Percentiles rank a stretch among this genome's conserved stretches.
These are phyloP conservation scores for Reinhardtius hippoglossoides DNA, from an alignment of 2,113 vertebrate species.

Conservation along the genomic window DNA sequence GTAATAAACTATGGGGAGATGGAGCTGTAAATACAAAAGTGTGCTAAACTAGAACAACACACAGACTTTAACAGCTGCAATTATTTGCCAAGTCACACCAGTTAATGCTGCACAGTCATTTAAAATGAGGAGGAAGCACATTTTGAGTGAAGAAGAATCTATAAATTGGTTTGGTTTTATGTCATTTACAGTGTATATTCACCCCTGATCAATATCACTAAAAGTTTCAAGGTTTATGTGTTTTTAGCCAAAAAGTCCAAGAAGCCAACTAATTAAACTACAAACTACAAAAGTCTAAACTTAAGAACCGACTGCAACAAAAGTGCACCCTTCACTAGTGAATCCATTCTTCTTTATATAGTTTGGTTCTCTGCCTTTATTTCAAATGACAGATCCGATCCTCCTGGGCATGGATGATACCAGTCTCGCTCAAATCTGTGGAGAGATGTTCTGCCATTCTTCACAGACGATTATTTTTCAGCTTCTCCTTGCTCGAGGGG, in stretches of 20 bases:
- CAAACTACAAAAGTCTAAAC: not conserved
- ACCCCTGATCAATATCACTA: not conserved
- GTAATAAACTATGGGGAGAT: constrained; percentile 69
- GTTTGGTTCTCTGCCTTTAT: not conserved
- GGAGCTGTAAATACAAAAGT: constrained; percentile 68
- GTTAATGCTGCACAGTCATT: constrained; percentile 19
- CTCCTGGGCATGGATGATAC: constrained; percentile 1
- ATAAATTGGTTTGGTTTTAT: not conserved
- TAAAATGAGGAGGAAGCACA: not conserved
- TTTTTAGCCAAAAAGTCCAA: not conserved
- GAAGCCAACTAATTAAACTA: not conserved
- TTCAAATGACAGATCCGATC: not conserved
- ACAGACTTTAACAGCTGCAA: constrained; percentile 27
- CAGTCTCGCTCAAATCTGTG: not conserved
- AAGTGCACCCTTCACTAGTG: not conserved
- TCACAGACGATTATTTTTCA: constrained; percentile 5
- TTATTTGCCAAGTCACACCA: constrained; percentile 12
- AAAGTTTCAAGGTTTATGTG: not conserved
- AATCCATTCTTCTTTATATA: not conserved
- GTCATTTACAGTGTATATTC: not conserved
- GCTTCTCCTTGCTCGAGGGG: constrained; percentile 10
- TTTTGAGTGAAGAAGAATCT: not conserved
- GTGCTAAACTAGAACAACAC: constrained; percentile 30
- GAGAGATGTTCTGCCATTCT: constrained; percentile 2
- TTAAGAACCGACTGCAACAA: not conserved